Evolutionary conservation across 2,797 vertebrate genomes (phyloP), one percentile per base, ranked within the genome.

Genomic region (Oryzias dopingdopingensis): DNA sequence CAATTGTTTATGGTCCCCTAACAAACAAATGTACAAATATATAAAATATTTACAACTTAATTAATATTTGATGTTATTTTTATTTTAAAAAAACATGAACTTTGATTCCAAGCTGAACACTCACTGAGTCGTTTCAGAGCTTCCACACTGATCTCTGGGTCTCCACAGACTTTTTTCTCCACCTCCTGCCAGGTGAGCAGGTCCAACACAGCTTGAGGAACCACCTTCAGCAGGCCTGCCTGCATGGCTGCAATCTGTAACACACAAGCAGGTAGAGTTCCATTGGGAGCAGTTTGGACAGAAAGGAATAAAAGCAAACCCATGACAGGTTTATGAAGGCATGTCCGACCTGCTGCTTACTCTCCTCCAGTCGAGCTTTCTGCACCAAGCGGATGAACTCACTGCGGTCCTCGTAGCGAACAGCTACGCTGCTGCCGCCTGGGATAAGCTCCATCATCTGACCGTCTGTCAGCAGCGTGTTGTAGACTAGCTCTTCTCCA

Each of bases 121-220:
- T 95, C 86, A 99, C 97, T 98, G 64, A 97, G 94, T 58, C 95
- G 95, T 82, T 96, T 98, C 42, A 99, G 86, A 59, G 97, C 97
- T 50, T 98, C 97, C 82, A 99, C 96, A 2, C 93, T 94, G 79
- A 99, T 96, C 85, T 99, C 97, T 0, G 97, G 97, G 80, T 99
- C 97, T 65, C 97, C 97, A 43, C 96, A 98, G 74, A 98, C 94
- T 80, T 95, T 97, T 89, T 97, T 98, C 78, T 99, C 97, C 71
- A 96, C 90, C 63, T 99, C 97, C 74, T 98, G 96, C 97, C 96
- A 98, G 1, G 97, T 98, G 37, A 98, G 91, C 56, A 98, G 90
- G 82, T 98, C 96, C 70, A 99, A 87, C 67, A 98, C 96, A 2
- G 96, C 96, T 88, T 99, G 96, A 1, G 97, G 97, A n/a, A 98